Conservation (phyloP, 2,797 vertebrate species). For the Pyrrhura leucotis region DNA sequence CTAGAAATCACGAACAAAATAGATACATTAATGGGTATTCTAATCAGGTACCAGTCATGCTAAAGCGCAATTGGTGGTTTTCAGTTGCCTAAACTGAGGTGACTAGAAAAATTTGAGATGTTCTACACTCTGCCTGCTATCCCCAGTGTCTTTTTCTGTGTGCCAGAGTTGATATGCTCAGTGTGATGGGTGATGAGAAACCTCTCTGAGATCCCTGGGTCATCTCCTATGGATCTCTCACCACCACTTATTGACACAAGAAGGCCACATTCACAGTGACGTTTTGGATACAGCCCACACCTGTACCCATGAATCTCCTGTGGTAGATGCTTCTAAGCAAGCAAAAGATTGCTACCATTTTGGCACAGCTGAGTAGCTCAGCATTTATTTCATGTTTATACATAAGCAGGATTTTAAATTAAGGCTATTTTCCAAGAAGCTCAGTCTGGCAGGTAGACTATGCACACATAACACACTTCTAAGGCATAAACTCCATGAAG, state of each 20-base stretch:
- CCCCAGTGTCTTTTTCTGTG: background rate
- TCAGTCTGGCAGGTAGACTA: background rate
- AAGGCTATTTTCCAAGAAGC: background rate
- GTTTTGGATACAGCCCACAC: background rate
- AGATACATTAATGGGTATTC: background rate
- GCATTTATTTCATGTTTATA: background rate
- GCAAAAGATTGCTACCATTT: background rate
- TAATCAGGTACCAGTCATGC: background rate
- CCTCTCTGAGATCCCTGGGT: background rate
- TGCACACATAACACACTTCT: background rate
- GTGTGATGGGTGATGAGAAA: background rate
- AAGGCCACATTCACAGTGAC: accelerated
- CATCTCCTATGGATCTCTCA: background rate
- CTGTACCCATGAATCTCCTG: background rate
- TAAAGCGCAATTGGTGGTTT: background rate
- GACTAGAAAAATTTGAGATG: background rate
- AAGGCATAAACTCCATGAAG: background rate
- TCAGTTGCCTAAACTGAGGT: background rate
- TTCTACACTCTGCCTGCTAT: background rate
- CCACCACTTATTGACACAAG: accelerated
- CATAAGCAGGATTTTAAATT: background rate
- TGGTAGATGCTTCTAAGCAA: background rate
- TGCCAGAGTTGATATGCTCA: background rate
- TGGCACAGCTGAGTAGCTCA: background rate
- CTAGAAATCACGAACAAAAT: background rate